phyloP scores from a whole-genome alignment of 23 tunicate genomes.

The Ascidia mentula region DNA sequence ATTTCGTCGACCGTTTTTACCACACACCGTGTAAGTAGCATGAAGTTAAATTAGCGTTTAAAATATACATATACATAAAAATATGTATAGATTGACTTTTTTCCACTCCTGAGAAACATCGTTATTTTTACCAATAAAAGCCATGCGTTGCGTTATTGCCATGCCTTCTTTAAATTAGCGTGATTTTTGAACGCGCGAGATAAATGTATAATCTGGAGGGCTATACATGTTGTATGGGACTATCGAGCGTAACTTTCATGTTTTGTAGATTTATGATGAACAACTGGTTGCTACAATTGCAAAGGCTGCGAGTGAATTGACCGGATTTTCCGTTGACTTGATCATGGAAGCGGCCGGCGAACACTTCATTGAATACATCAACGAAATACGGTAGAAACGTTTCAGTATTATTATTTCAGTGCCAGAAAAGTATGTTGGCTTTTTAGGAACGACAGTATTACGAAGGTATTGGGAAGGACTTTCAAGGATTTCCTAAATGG shows the following conservation, averaged over 20 bases:
- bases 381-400: slow-evolving; percentile 17
- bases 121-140: no score
- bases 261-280: slow-evolving; percentile 42
- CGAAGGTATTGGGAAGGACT: slow-evolving; percentile 37
- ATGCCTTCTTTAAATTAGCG: no score
- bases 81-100: no score
- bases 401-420: neutral
- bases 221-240: no score
- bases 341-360: slow-evolving; percentile 29
- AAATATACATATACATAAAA: no score
- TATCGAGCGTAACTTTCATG: no score
- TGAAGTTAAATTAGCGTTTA: no score
- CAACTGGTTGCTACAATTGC: slow-evolving; percentile 25
- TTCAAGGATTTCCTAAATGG: slow-evolving; percentile 37
- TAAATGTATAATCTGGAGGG: no score
- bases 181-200: no score
- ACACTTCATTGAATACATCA: slow-evolving; percentile 41
- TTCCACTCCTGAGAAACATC: no score
- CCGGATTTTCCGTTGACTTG: slow-evolving; percentile 11
- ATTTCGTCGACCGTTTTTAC: slow-evolving; percentile 32
- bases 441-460: slow-evolving; percentile 32
- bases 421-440: no score
- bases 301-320: slow-evolving; percentile 28
- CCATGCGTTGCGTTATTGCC: no score
- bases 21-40: slow-evolving; percentile 27